phyloP scores from a whole-genome alignment of 2,888 invertebrate genomes.

The Tubiluchus corallicola region DNA sequence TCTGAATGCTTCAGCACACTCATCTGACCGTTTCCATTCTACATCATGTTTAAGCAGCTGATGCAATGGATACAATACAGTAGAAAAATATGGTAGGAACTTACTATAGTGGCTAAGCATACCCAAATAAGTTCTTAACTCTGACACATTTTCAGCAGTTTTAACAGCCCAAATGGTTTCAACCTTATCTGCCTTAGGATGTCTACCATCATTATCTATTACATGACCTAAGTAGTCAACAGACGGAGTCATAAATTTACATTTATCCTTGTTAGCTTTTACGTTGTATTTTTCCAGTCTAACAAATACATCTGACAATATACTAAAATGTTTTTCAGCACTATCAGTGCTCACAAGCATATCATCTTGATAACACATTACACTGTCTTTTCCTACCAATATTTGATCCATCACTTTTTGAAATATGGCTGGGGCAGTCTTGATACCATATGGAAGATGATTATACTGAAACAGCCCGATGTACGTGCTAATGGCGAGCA shows the following conservation, averaged over 20 bases:
- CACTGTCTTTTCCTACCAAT: slow-evolving; percentile 11
- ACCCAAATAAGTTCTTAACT: slow-evolving; percentile 18
- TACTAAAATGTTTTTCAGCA: no score
- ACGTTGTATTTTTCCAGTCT: no score
- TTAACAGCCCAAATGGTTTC: slow-evolving; percentile 17
- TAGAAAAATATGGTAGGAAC: slow-evolving; percentile 17
- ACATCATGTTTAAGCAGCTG: slow-evolving; percentile 14
- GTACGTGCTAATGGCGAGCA: slow-evolving; percentile 17
- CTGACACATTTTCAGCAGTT: slow-evolving; percentile 15
- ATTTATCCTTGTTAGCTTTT: no score
- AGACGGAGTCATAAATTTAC: slow-evolving; percentile 13
- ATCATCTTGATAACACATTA: slow-evolving; percentile 5
- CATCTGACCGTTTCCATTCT: slow-evolving; percentile 13
- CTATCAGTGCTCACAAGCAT: background rate
- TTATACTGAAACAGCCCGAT: slow-evolving; percentile 16
- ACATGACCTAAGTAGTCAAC: slow-evolving; percentile 17
- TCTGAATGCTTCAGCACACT: slow-evolving; percentile 14
- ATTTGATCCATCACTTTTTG: slow-evolving; percentile 9
- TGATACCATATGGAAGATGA: slow-evolving; percentile 16
- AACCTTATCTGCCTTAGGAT: slow-evolving; percentile 14
- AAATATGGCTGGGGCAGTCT: slow-evolving; percentile 11
- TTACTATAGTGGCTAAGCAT: slow-evolving; percentile 18
- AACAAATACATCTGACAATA: no score
- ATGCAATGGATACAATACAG: slow-evolving; percentile 15
- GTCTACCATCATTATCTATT: slow-evolving; percentile 15